Evolutionary conservation across 1,140 invertebrate genomes (phyloP).

Genomic region (Acromyrmex charruanus): DNA sequence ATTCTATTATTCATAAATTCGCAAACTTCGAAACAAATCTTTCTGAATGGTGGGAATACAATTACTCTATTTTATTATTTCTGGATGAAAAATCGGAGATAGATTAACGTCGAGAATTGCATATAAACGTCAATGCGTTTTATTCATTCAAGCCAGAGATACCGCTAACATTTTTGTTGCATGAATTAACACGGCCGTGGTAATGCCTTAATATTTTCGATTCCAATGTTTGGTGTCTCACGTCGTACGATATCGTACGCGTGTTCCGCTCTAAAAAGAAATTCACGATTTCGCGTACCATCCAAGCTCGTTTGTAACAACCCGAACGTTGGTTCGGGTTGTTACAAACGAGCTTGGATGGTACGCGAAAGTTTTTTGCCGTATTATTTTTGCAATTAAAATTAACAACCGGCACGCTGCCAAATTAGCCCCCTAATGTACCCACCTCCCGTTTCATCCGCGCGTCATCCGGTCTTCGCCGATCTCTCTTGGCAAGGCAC

Average conservation of each 20-base stretch:
- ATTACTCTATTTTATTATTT: not conserved
- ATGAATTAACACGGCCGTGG: not conserved
- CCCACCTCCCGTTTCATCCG: constrained; percentile 68
- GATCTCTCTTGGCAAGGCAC: constrained; percentile 66
- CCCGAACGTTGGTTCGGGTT: constrained; percentile 31
- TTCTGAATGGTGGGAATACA: not conserved
- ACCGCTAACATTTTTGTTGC: not conserved
- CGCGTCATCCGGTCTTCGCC: constrained; percentile 66
- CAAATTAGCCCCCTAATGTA: constrained; percentile 85
- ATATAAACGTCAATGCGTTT: not conserved
- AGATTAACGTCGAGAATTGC: not conserved
- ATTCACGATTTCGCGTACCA: constrained; percentile 57
- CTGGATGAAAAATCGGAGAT: not conserved
- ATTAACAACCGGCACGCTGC: constrained; percentile 84
- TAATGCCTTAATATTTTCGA: constrained; percentile 46
- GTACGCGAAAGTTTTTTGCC: constrained; percentile 74
- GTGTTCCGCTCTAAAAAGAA: constrained; percentile 38
- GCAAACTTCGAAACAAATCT: not conserved
- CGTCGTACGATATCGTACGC: constrained; percentile 39
- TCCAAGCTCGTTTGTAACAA: constrained; percentile 62
- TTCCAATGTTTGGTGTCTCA: constrained; percentile 48
- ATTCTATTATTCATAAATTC: not conserved
- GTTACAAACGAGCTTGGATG: too few species aligned
- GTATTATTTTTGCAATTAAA: constrained; percentile 85
- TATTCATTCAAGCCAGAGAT: too few species aligned